Base-by-base conservation (phyloP, 2,797 vertebrate species). In the Siniperca obscura region DNA sequence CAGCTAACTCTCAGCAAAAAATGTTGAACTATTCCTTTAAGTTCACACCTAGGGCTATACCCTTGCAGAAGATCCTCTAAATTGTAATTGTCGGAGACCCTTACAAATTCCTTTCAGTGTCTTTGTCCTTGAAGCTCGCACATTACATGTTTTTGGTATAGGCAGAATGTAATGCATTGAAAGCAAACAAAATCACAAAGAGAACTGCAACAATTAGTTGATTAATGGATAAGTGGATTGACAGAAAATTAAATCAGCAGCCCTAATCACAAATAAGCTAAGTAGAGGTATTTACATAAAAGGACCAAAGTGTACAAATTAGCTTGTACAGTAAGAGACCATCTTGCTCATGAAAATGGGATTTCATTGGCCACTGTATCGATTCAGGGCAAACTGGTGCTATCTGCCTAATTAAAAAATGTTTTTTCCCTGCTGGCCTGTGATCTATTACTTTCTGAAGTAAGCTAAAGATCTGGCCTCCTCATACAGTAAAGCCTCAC, bases 371-470 rank as follows among this genome's bases (percentile, higher is more conserved):
- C 57, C 40, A 55, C 21, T 76, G 16, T 57, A 69, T 85, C 10
- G 16, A 17, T 85, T 74, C 30, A 76, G 57, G 82, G 70, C 50
- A 80, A 74, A 82, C 64, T 68, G 66, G 55, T 81, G 73, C 76
- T 83, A 89, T 89, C 75, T 89, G 83, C 53, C 62, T 67, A 36
- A 86, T 87, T 75, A 77, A 80, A 76, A 70, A 65, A 61, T 36
- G 4, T 6, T 57, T 70, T 70, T 73, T 66, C 46, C 65, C 65
- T 67, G 40, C 69, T 64, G 48, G 69, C 52, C 74, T 79, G 53
- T 57, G 36, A 68, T 74, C 2, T 48, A 38, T 8, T 65, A 73
- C 42, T 59, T 71, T 61, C 16, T 66, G 36, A 75, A 69, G 22
- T 53, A 68, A 69, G 52, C 36, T 56, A 19, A 65, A 78, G 60